Conservation (phyloP, 2,113 vertebrate genomes). For the Bothrops jararaca region DNA sequence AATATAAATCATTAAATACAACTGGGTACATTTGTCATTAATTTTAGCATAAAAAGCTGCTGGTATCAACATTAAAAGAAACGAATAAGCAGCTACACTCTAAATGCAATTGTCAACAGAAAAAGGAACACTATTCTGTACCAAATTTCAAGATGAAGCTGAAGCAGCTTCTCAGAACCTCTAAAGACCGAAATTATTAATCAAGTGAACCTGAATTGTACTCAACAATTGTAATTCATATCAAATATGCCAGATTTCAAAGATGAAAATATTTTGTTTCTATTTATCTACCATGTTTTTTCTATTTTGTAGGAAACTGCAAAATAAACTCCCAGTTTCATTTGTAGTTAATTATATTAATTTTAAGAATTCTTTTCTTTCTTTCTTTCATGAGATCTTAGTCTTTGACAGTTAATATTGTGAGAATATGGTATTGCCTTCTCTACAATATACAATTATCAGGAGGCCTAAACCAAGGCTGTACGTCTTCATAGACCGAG, state of each 20-base stretch:
- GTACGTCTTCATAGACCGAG: not conserved
- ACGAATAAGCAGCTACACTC: not conserved
- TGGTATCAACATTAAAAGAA: not conserved
- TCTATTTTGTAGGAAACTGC: not conserved
- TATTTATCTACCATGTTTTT: not conserved
- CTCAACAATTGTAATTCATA: not conserved
- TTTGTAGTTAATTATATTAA: not conserved
- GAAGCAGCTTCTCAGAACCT: not conserved
- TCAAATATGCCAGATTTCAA: not conserved
- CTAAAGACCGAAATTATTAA: not conserved
- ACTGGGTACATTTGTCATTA: not conserved
- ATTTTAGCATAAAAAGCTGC: not conserved
- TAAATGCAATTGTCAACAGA: not conserved
- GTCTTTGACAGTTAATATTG: not conserved
- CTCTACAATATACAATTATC: not conserved
- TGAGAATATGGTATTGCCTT: not conserved
- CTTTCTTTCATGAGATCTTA: not conserved
- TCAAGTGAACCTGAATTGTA: not conserved
- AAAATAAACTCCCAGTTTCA: not conserved
- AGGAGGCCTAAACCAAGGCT: not conserved
- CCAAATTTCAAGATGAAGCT: not conserved
- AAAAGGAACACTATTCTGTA: not conserved
- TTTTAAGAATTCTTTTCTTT: not conserved
- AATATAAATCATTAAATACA: not conserved
- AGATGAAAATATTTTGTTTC: not conserved